A percentile compares a stretch with the other conserved stretches of the same genome.
phyloP scores from a whole-genome alignment of 2,797 vertebrate genomes.

The Austrolebias charrua region DNA sequence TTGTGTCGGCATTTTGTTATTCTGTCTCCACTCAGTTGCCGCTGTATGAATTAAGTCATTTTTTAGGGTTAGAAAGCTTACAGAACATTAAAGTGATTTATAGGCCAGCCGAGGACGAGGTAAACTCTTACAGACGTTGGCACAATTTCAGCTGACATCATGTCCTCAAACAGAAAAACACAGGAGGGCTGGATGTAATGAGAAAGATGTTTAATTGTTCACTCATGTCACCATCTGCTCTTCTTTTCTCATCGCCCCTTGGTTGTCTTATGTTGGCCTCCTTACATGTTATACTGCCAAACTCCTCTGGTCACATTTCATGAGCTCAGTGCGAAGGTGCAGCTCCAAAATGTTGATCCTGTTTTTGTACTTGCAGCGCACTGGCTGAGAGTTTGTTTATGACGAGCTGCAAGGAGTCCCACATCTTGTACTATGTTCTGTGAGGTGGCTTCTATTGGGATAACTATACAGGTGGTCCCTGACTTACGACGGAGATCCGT shows the following conservation, averaged over 20 bases:
- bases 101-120: slow-evolving; percentile 16
- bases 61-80: slow-evolving; percentile 36
- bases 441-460: slow-evolving; percentile 18
- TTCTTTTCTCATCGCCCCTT: slow-evolving; percentile 12
- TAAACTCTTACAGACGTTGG: slow-evolving; percentile 11
- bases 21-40: slow-evolving; percentile 19
- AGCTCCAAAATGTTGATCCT: slow-evolving; percentile 21
- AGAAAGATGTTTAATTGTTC: not conserved
- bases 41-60: slow-evolving; percentile 41
- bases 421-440: slow-evolving; percentile 9
- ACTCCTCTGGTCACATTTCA: slow-evolving; percentile 32
- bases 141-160: slow-evolving; percentile 6
- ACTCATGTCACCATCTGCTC: not conserved
- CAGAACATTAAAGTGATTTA: slow-evolving; percentile 42
- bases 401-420: slow-evolving; percentile 5
- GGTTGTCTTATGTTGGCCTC: slow-evolving; percentile 28
- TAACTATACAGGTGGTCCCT: too few species aligned
- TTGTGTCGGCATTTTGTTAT: slow-evolving; percentile 27
- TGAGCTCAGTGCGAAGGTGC: slow-evolving; percentile 17
- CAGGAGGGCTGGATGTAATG: not conserved
- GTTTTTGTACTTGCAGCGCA: slow-evolving; percentile 46
- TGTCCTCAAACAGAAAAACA: slow-evolving; percentile 9
- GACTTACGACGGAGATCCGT: too few species aligned
- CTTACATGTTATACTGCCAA: slow-evolving; percentile 15
- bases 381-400: slow-evolving; percentile 42